phyloP scores from a whole-genome alignment of 64 coral and sea anemone species.

The Platygyra sinensis region DNA sequence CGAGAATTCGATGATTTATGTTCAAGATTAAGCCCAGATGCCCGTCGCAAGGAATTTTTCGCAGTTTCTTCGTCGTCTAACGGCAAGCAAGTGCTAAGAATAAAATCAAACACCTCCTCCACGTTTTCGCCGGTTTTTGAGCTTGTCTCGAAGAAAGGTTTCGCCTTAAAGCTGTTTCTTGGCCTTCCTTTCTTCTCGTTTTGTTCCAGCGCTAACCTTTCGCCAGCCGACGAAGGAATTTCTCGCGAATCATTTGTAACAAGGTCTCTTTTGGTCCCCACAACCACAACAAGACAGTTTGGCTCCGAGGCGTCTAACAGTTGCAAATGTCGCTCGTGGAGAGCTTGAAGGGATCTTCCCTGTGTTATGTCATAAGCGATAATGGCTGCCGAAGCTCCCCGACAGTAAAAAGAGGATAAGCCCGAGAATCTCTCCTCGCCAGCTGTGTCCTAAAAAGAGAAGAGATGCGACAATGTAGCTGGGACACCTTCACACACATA shows the following conservation, averaged over 20 bases:
- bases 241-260: constrained; percentile 54
- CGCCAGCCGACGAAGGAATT: constrained; percentile 46
- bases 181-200: constrained; percentile 69
- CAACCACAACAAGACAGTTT: constrained; percentile 81
- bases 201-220: constrained; percentile 65
- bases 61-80: constrained; percentile 70
- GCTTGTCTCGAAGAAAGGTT: constrained; percentile 96
- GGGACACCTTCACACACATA: neutral
- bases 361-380: constrained; percentile 86
- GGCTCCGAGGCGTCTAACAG: constrained; percentile 84
- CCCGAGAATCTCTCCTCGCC: constrained; percentile 97
- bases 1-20: neutral
- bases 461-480: neutral
- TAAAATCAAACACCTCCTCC: constrained; percentile 92
- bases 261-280: constrained; percentile 87
- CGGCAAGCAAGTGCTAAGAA: constrained; percentile 83
- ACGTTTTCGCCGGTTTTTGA: constrained; percentile 94
- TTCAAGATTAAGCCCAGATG: constrained; percentile 65
- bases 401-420: constrained; percentile 96
- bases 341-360: constrained; percentile 44
- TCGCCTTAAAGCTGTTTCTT: constrained; percentile 26
- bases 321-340: constrained; percentile 81
- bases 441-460: constrained; percentile 80
- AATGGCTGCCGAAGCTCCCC: constrained; percentile 94
- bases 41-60: constrained; percentile 33